These are phyloP conservation scores for Catagonus wagneri DNA, from an alignment of 2,113 vertebrate genomes.

Conservation along the genomic window DNA sequence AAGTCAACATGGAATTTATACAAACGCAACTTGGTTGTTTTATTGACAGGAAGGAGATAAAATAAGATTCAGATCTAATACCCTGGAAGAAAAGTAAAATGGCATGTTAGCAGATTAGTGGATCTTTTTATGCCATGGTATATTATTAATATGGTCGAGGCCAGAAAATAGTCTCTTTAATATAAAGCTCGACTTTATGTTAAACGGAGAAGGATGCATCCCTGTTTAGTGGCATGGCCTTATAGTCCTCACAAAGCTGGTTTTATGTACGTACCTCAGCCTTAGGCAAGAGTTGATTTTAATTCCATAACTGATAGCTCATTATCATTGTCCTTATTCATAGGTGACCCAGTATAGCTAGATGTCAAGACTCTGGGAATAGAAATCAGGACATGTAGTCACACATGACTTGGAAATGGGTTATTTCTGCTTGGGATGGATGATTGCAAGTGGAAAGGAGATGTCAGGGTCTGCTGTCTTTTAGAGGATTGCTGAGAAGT, in stretches of 20 bases:
- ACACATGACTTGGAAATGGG: background rate
- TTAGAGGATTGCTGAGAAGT: background rate
- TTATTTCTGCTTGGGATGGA: background rate
- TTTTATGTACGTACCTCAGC: background rate
- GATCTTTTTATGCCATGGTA: background rate
- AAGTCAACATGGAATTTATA: background rate
- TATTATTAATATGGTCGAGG: background rate
- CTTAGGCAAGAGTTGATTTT: background rate
- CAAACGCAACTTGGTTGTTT: background rate
- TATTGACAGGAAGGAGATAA: background rate
- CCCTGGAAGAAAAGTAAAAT: background rate
- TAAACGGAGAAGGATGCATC: background rate
- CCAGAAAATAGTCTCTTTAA: conserved; percentile 35
- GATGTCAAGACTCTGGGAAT: background rate
- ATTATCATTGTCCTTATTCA: background rate
- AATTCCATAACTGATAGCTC: background rate
- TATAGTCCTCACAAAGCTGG: background rate
- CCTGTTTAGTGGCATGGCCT: background rate
- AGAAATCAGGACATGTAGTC: background rate
- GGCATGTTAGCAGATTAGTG: background rate
- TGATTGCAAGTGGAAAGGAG: background rate
- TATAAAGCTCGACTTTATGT: background rate
- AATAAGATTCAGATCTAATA: conserved; percentile 1
- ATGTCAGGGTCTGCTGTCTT: background rate
- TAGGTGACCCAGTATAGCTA: background rate